Conservation (phyloP, 2,113 vertebrate genomes). For the human region GRCh38 chr17:53433001-53433500, state of each 20-base stretch:
- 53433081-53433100: neutral
- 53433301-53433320: slow-evolving; percentile 1
- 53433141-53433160: neutral
- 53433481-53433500: neutral
- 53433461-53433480: neutral
- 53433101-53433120: slow-evolving; percentile 2
- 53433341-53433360: neutral
- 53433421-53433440: neutral
- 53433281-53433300: slow-evolving; percentile 46
- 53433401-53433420: neutral
- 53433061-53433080: neutral
- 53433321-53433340: neutral
- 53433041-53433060: neutral
- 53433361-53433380: neutral
- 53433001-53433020: neutral
- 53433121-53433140: neutral
- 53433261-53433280: neutral
- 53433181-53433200: neutral
- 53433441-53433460: neutral
- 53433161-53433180: neutral
- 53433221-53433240: slow-evolving; percentile 28
- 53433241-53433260: neutral
- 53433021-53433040: neutral
- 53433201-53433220: neutral
- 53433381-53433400: neutral